Evolutionary conservation across 2,888 invertebrate species (phyloP).

Genomic region (Agriopis aurantiaria): DNA sequence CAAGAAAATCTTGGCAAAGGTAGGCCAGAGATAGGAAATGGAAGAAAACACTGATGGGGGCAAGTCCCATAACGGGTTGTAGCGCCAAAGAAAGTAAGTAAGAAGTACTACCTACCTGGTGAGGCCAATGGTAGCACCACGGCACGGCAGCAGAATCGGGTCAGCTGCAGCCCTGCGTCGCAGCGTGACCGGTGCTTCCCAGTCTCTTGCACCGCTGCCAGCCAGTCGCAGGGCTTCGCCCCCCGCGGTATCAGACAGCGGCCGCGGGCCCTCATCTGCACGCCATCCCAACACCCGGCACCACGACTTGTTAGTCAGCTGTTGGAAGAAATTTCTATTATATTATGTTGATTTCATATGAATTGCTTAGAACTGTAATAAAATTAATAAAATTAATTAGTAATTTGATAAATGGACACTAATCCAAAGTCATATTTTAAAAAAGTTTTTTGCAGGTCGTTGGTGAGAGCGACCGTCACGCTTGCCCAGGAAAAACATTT

Average conservation of each 20-base stretch:
- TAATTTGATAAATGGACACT: background rate
- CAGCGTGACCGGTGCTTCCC: conserved; percentile 92
- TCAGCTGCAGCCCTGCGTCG: conserved; percentile 93
- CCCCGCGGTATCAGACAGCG: conserved; percentile 74
- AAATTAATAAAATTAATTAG: too few species aligned
- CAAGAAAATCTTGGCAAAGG: too few species aligned
- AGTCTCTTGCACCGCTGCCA: conserved; percentile 88
- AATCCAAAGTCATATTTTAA: too few species aligned
- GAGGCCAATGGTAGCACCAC: conserved; percentile 75
- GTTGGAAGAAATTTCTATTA: conserved; percentile 41
- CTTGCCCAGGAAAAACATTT: too few species aligned
- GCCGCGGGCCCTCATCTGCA: conserved; percentile 69
- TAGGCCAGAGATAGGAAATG: too few species aligned
- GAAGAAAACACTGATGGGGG: background rate
- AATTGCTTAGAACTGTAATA: too few species aligned
- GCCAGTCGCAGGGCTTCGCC: conserved; percentile 85
- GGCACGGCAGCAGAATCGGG: conserved; percentile 79
- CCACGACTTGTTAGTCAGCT: conserved; percentile 95
- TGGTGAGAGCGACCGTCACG: too few species aligned
- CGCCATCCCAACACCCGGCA: conserved; percentile 92
- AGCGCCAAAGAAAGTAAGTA: background rate
- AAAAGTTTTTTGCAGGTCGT: too few species aligned
- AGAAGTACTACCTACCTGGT: conserved; percentile 60
- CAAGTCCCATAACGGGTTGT: background rate
- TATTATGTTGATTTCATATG: background rate